Evolutionary conservation across 2,797 vertebrate genomes (phyloP).

Genomic region (Phalloptychus januarius): DNA sequence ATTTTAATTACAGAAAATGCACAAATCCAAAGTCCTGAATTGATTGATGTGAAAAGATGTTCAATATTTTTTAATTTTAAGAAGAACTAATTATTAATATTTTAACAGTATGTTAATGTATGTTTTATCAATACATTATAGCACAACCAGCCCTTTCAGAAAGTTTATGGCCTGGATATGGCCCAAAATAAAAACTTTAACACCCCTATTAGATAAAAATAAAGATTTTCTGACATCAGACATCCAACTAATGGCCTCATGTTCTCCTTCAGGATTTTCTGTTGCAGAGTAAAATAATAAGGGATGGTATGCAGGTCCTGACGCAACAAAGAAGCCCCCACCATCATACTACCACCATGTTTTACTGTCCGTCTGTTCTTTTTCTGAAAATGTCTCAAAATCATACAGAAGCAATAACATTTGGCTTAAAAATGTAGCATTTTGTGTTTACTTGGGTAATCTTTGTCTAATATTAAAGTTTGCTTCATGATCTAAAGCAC

Average conservation of each 20-base stretch:
- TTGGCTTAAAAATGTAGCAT: background rate
- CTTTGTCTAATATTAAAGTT: background rate
- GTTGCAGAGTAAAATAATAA: background rate
- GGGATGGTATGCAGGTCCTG: background rate
- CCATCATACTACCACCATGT: background rate
- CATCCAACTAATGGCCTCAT: background rate
- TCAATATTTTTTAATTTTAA: no score
- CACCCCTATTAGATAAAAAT: no score
- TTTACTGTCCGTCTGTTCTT: background rate
- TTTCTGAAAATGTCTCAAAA: background rate
- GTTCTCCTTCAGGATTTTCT: background rate
- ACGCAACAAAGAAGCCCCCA: background rate
- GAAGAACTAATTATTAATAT: no score
- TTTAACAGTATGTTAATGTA: no score
- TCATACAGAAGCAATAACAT: background rate
- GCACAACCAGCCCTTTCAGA: no score
- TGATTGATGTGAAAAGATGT: no score
- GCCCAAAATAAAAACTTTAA: no score
- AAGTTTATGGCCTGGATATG: no score
- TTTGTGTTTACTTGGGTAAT: background rate
- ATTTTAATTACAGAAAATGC: no score
- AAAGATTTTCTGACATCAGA: background rate
- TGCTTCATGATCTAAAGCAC: background rate
- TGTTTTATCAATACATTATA: no score
- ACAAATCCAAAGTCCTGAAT: no score